phyloP scores from a whole-genome alignment of 2,797 vertebrate genomes.

The Enteromius radiatus region DNA sequence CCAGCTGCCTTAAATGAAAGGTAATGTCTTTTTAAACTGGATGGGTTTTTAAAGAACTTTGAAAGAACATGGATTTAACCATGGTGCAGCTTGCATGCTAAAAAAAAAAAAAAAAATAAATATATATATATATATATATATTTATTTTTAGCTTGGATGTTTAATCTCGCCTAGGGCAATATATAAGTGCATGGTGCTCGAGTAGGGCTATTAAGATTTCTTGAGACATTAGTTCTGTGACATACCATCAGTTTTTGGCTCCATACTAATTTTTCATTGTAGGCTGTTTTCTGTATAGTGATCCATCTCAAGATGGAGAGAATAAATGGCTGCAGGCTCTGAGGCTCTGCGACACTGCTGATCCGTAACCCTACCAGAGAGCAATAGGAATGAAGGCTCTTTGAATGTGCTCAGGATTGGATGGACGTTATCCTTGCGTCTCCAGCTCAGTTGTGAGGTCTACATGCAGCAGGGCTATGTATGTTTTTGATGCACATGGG shows the following conservation, averaged over 20 bases:
- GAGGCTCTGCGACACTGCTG: not conserved
- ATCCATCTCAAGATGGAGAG: not conserved
- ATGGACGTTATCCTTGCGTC: not conserved
- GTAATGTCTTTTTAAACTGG: not conserved
- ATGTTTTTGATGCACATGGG: not conserved
- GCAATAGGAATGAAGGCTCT: not conserved
- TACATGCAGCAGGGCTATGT: not conserved
- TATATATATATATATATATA: too few species aligned
- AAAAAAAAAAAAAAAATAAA: too few species aligned
- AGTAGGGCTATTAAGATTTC: not conserved
- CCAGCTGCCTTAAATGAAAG: not conserved
- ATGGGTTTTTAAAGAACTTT: not conserved
- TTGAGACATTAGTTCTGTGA: conserved; percentile 2
- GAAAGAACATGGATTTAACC: not conserved
- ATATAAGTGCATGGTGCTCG: not conserved
- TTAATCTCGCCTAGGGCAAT: not conserved
- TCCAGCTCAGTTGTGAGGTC: conserved; percentile 14
- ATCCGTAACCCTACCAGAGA: not conserved
- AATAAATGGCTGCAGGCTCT: not conserved
- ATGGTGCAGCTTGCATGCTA: not conserved
- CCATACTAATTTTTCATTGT: not conserved
- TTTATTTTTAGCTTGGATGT: not conserved
- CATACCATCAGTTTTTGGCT: not conserved
- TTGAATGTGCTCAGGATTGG: not conserved
- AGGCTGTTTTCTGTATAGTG: not conserved